Conservation (phyloP, 2,113 vertebrate genomes). For the Cairina moschata region DNA sequence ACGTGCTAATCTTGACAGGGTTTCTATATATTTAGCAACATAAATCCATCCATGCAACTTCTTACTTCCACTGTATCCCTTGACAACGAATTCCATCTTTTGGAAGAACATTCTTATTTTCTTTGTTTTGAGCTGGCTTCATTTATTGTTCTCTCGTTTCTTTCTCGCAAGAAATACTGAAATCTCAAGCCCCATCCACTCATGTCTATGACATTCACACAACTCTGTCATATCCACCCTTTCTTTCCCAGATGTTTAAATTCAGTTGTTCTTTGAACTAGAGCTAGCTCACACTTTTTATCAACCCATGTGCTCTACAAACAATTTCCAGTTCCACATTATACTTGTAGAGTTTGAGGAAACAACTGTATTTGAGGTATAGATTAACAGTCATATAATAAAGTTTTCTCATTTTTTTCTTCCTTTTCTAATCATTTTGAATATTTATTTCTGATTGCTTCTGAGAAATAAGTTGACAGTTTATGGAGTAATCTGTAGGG, state of each 20-base stretch:
- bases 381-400: neutral
- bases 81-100: neutral
- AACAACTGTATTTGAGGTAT: neutral
- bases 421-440: neutral
- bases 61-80: neutral
- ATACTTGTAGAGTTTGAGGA: neutral
- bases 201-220: rapidly evolving
- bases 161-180: neutral
- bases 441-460: neutral
- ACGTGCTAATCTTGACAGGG: neutral
- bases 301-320: neutral
- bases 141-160: neutral
- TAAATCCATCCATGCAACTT: neutral
- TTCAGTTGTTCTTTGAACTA: neutral
- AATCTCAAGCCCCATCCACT: neutral
- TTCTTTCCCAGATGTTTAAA: neutral
- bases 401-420: neutral
- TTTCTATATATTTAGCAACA: neutral
- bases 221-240: neutral
- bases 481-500: neutral
- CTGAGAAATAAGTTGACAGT: neutral
- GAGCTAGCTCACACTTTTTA: neutral
- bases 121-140: neutral
- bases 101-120: neutral
- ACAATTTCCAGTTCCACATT: neutral